These are phyloP conservation scores for Marcusenius ussheri DNA, from an alignment of 2,113 vertebrate species.

Conservation along the genomic window DNA sequence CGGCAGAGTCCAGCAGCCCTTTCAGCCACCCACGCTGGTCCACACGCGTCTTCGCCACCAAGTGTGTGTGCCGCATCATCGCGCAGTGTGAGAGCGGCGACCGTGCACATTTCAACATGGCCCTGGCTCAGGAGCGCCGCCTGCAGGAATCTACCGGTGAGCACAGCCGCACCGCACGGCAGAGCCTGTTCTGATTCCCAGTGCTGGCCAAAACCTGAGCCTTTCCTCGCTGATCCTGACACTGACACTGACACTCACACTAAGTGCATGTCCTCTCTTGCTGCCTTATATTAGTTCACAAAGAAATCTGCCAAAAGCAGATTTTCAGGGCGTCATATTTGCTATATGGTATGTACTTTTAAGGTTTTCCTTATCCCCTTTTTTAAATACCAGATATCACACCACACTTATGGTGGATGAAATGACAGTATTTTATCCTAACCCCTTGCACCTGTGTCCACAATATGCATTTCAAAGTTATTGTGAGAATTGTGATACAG, in stretches of 20 bases:
- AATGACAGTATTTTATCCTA: neutral
- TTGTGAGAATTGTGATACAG: too few relatives aligned
- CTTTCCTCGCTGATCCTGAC: neutral
- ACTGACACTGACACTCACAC: neutral
- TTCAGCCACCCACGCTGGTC: constrained; percentile 79
- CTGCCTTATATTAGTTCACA: neutral
- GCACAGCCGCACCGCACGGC: constrained; percentile 12
- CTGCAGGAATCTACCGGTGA: constrained; percentile 73
- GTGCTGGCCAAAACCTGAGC: neutral
- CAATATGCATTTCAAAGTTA: too few relatives aligned
- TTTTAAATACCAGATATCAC: neutral
- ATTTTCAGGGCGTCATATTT: neutral
- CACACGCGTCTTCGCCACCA: constrained; percentile 81
- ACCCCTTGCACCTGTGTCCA: neutral
- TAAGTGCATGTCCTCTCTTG: neutral
- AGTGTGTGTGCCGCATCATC: constrained; percentile 80
- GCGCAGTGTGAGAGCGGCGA: constrained; percentile 68
- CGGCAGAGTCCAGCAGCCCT: constrained; percentile 60
- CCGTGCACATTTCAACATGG: constrained; percentile 75
- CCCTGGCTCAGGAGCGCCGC: constrained; percentile 75
- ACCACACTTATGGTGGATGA: neutral
- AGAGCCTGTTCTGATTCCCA: neutral
- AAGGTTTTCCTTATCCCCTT: neutral
- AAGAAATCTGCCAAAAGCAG: neutral
- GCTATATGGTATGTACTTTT: neutral